Evolutionary conservation across 2,888 invertebrate species (phyloP).

Genomic region (Balanococcus diminutus): DNA sequence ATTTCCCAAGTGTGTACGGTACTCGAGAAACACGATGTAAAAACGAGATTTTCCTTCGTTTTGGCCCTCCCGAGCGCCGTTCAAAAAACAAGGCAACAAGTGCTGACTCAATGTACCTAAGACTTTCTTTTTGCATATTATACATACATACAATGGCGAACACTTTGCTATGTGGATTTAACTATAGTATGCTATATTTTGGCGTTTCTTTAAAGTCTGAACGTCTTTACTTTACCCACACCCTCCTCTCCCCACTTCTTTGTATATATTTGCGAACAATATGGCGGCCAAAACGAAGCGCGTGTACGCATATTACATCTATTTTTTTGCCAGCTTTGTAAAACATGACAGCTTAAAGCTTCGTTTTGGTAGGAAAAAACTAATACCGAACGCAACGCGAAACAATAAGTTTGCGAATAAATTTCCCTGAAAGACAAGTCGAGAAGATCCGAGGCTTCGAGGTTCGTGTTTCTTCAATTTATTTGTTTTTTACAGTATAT

Average conservation of each 20-base stretch:
- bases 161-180: background rate
- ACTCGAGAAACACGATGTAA: background rate
- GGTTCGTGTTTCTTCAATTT: background rate
- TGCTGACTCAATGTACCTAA: background rate
- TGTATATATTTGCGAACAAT: background rate
- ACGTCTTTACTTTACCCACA: too few species aligned
- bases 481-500: background rate
- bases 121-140: background rate
- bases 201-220: background rate
- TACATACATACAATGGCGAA: background rate
- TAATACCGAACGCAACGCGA: background rate
- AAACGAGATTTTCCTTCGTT: background rate
- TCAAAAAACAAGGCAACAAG: background rate
- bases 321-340: background rate
- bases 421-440: background rate
- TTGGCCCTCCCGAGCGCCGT: background rate
- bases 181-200: background rate
- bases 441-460: background rate
- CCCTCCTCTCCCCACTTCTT: background rate
- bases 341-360: background rate
- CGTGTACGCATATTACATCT: background rate
- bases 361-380: background rate
- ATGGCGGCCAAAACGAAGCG: background rate
- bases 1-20: background rate
- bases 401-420: constrained; percentile 7